Evolutionary conservation across 2,888 invertebrate species (phyloP).

Genomic region (Phymatocera aterrima): DNA sequence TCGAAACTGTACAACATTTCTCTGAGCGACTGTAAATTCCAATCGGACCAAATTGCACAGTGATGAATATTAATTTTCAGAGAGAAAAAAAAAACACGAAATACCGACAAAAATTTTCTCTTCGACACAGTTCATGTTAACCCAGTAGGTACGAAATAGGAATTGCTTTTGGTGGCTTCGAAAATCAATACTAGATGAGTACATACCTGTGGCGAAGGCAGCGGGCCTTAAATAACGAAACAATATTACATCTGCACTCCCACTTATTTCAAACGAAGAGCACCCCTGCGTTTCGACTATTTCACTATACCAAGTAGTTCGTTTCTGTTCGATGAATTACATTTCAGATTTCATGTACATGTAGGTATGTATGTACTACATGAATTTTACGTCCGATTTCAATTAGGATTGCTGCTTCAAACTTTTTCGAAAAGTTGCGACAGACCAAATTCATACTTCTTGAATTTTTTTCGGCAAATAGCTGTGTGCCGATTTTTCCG

Average conservation of each 20-base stretch:
- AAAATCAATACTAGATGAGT: conserved; percentile 9
- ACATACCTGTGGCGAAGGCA: not conserved
- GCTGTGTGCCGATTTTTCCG: too few relatives aligned
- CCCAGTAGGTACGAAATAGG: not conserved
- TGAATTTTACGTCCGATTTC: not conserved
- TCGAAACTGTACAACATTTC: too few relatives aligned
- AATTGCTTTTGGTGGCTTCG: conserved; percentile 25
- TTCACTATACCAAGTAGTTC: not conserved
- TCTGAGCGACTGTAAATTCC: not conserved
- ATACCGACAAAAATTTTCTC: conserved; percentile 5
- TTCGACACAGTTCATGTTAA: not conserved
- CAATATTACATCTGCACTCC: not conserved
- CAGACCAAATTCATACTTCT: too few relatives aligned
- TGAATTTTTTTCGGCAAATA: too few relatives aligned
- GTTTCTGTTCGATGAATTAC: too few relatives aligned
- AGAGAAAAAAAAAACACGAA: too few relatives aligned
- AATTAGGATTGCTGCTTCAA: too few relatives aligned
- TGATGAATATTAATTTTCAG: not conserved
- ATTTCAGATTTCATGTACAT: too few relatives aligned
- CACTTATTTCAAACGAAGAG: not conserved
- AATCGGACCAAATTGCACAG: not conserved
- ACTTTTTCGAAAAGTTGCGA: too few relatives aligned
- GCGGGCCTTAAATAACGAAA: not conserved
- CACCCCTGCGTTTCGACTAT: not conserved
- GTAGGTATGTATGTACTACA: too few relatives aligned